Evolutionary conservation across 2,113 vertebrate genomes (phyloP).

Genomic region (Pangasianodon hypophthalmus): DNA sequence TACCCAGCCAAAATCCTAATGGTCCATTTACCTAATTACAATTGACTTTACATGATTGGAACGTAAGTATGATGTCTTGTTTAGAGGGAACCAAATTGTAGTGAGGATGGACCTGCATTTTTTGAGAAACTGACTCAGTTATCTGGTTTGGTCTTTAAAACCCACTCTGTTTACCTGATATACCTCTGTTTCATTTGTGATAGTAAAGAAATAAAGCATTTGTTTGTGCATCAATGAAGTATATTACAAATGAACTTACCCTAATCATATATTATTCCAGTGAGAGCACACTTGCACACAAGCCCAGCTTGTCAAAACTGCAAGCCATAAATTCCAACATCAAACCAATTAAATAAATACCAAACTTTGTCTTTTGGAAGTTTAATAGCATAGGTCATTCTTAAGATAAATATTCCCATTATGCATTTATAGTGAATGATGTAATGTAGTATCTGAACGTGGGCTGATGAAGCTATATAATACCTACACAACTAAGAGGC

Average conservation of each 20-base stretch:
- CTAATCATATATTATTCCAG: background rate
- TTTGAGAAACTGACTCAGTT: background rate
- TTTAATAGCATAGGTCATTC: background rate
- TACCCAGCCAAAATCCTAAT: background rate
- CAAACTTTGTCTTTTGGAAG: background rate
- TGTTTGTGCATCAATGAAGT: background rate
- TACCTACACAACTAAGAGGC: background rate
- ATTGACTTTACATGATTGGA: background rate
- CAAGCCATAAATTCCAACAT: background rate
- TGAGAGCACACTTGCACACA: background rate
- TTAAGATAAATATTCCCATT: background rate
- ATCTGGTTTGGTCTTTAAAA: background rate
- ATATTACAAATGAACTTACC: background rate
- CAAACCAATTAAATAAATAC: background rate
- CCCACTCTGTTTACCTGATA: background rate
- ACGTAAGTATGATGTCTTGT: background rate
- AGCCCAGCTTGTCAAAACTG: background rate
- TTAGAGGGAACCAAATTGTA: background rate
- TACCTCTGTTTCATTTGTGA: background rate
- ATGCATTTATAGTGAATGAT: background rate
- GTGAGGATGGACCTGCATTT: background rate
- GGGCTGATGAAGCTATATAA: background rate
- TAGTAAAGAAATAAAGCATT: background rate
- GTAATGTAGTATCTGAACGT: background rate
- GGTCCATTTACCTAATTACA: constrained; percentile 6